Evolutionary conservation across 2,113 vertebrate genomes (phyloP).

Genomic region (Cnemophilus loriae): DNA sequence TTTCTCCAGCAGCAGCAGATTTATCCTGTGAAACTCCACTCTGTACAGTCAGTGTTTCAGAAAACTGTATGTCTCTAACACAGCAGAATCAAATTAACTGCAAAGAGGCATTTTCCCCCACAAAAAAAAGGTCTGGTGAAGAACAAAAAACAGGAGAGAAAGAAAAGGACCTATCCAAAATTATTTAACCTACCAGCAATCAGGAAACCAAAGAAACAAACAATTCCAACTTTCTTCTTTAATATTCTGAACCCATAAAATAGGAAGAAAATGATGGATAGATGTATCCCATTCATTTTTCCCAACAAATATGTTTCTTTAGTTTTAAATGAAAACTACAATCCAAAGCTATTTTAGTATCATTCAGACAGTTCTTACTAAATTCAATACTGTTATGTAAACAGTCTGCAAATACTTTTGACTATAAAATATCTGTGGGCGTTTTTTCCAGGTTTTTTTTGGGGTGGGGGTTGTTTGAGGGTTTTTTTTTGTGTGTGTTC

Average conservation of each 20-base stretch:
- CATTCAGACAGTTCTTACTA: background rate
- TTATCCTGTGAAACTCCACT: background rate
- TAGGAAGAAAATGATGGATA: background rate
- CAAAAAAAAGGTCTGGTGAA: background rate
- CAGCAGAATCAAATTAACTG: background rate
- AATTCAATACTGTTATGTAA: background rate
- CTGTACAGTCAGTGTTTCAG: background rate
- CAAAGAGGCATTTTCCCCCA: background rate
- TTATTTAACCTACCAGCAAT: background rate
- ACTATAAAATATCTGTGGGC: background rate
- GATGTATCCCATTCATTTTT: background rate
- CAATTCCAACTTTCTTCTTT: background rate
- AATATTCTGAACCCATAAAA: background rate
- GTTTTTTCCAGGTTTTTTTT: background rate
- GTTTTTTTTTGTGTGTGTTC: accelerated
- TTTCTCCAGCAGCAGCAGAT: background rate
- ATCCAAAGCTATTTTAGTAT: background rate
- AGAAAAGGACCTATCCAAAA: background rate
- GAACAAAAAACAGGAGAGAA: background rate
- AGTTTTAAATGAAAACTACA: background rate
- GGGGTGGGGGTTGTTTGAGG: background rate
- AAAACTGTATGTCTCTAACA: background rate
- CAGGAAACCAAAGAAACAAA: background rate
- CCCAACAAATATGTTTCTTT: background rate
- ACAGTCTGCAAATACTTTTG: background rate